Conservation (phyloP, 2,888 invertebrate genomes). For the Anarsia innoxiella region DNA sequence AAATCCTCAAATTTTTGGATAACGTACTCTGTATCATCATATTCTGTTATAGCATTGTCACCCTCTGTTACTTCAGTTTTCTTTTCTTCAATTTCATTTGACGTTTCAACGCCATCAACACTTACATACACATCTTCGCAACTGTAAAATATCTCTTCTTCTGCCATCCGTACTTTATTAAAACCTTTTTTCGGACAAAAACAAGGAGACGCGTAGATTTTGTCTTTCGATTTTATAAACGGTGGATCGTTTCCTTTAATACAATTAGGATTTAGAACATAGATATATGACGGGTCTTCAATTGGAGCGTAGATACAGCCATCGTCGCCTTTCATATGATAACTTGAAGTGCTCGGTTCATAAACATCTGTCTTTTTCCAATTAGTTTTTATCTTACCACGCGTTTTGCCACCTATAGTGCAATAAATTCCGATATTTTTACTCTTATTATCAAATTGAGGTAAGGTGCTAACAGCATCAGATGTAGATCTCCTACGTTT, state of each 20-base stretch:
- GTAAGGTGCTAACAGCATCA: slow-evolving; percentile 11
- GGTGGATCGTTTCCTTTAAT: slow-evolving; percentile 31
- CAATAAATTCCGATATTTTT: slow-evolving; percentile 12
- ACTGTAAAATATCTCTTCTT: slow-evolving; percentile 31
- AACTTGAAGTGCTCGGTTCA: slow-evolving; percentile 17
- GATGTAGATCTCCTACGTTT: slow-evolving; percentile 24
- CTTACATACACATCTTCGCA: slow-evolving; percentile 32
- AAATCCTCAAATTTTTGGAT: slow-evolving; percentile 21
- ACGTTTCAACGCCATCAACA: slow-evolving; percentile 8
- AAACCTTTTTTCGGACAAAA: slow-evolving; percentile 36
- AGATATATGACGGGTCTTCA: slow-evolving; percentile 38
- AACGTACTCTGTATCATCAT: slow-evolving; percentile 11
- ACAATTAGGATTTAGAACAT: slow-evolving; percentile 35
- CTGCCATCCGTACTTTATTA: slow-evolving; percentile 14
- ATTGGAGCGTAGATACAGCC: slow-evolving; percentile 36
- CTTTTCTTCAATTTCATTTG: neutral
- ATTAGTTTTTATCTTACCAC: neutral
- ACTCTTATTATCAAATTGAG: neutral
- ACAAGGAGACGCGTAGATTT: slow-evolving; percentile 37
- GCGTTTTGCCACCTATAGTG: slow-evolving; percentile 12
- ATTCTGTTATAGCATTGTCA: neutral
- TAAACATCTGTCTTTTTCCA: neutral
- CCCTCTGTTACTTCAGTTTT: neutral
- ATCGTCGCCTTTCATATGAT: slow-evolving; percentile 40
- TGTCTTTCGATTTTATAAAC: slow-evolving; percentile 38